Evolutionary conservation across 2,113 vertebrate species (phyloP).

Genomic region (Engystomops pustulosus): DNA sequence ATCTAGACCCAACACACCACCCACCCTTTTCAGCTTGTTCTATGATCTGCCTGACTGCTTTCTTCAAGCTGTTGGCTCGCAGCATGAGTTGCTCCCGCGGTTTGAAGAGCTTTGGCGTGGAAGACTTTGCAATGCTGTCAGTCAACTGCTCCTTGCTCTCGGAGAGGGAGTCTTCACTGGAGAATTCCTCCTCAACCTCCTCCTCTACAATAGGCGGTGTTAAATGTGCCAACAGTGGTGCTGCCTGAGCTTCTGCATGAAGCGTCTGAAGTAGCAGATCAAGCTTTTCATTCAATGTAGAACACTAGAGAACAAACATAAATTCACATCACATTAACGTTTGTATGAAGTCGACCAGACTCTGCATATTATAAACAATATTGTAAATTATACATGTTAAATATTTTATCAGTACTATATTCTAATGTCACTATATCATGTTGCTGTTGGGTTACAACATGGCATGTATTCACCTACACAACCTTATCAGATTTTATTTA

Average conservation of each 20-base stretch:
- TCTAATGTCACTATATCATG: too few species aligned
- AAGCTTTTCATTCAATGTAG: conserved; percentile 92
- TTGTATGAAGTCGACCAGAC: too few species aligned
- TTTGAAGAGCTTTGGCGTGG: conserved; percentile 78
- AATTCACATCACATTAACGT: too few species aligned
- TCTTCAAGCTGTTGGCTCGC: conserved; percentile 95
- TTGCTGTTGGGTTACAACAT: too few species aligned
- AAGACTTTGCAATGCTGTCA: conserved; percentile 79
- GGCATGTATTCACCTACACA: too few species aligned
- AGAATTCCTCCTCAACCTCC: conserved; percentile 83
- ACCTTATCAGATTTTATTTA: too few species aligned
- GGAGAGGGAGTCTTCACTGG: conserved; percentile 88
- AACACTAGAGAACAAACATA: conserved; percentile 76
- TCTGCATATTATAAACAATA: too few species aligned
- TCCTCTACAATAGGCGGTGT: conserved; percentile 86
- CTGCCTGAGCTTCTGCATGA: conserved; percentile 79
- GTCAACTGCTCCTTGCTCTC: conserved; percentile 85
- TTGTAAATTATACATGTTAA: too few species aligned
- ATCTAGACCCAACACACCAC: background rate
- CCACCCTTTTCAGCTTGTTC: conserved; percentile 94
- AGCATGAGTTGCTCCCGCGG: conserved; percentile 90
- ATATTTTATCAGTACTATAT: too few species aligned
- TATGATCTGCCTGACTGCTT: conserved; percentile 94
- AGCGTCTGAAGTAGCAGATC: conserved; percentile 91
- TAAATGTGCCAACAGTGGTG: conserved; percentile 69